phyloP scores from a whole-genome alignment of 23 tunicate genomes.

The Pegea sp. region DNA sequence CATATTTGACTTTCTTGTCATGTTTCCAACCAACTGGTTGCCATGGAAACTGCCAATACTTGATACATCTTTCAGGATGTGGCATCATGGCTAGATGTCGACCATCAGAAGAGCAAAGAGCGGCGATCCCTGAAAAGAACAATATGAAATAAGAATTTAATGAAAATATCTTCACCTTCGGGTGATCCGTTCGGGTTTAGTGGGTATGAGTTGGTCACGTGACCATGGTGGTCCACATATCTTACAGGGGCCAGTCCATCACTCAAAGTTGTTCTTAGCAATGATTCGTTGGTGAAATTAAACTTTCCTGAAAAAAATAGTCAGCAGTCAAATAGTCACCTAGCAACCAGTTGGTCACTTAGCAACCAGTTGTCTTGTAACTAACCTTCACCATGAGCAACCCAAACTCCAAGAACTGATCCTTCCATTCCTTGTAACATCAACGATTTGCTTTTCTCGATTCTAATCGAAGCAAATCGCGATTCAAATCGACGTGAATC shows the following conservation, averaged over 20 bases:
- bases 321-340: neutral
- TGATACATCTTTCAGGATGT: constrained; percentile 57
- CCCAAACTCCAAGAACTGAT: constrained; percentile 53
- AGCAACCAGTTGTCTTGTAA: neutral
- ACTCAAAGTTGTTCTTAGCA: neutral
- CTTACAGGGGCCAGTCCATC: constrained; percentile 11
- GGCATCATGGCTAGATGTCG: constrained; percentile 88
- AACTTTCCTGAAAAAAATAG: constrained; percentile 24
- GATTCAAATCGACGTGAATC: constrained; percentile 50
- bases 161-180: constrained; percentile 3
- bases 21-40: constrained; percentile 15
- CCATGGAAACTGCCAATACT: constrained; percentile 80
- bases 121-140: constrained; percentile 44
- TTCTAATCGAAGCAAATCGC: constrained; percentile 35
- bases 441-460: constrained; percentile 5
- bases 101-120: constrained; percentile 56
- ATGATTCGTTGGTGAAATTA: constrained; percentile 3
- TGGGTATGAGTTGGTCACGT: constrained; percentile 36
- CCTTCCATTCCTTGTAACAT: constrained; percentile 50
- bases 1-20: neutral
- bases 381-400: constrained; percentile 74
- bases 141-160: constrained; percentile 1
- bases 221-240: constrained; percentile 40
- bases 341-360: neutral
- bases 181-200: constrained; percentile 76